Percentiles rank a stretch among this genome's conserved stretches.
Evolutionary conservation across 37 sponge, comb jelly and placozoan genomes (phyloP).

Genomic region (Oopsacas minuta): DNA sequence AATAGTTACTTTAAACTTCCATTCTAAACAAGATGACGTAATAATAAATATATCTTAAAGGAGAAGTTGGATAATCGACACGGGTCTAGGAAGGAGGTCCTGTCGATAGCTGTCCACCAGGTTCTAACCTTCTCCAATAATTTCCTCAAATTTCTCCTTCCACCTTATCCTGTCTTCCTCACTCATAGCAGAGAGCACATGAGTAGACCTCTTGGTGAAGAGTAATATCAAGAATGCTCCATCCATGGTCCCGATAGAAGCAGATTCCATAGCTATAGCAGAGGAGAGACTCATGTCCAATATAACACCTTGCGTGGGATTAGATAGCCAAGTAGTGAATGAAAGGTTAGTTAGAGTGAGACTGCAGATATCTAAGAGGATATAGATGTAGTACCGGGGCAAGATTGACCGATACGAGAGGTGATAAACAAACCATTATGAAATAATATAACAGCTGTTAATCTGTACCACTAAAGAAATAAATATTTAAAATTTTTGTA

Average conservation of each 20-base stretch:
- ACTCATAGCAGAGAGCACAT: neutral
- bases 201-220: neutral
- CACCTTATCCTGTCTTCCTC: neutral
- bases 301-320: neutral
- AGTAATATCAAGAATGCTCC: neutral
- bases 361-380: neutral
- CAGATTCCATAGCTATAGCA: neutral
- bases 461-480: neutral
- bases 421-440: neutral
- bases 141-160: neutral
- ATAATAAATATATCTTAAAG: no score
- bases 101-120: no score
- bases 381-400: no score
- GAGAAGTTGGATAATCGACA: no score
- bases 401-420: no score
- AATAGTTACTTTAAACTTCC: neutral
- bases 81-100: no score
- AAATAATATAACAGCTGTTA: neutral
- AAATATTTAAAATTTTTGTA: neutral
- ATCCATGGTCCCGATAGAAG: neutral
- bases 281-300: constrained; percentile 18
- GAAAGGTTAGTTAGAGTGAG: neutral
- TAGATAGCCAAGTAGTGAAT: neutral
- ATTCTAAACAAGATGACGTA: constrained; percentile 5
- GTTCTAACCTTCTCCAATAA: neutral